A percentile compares a stretch with the other conserved stretches of the same genome.
Evolutionary conservation across 2,797 vertebrate species (phyloP).

Genomic region (Eleutherodactylus coqui): DNA sequence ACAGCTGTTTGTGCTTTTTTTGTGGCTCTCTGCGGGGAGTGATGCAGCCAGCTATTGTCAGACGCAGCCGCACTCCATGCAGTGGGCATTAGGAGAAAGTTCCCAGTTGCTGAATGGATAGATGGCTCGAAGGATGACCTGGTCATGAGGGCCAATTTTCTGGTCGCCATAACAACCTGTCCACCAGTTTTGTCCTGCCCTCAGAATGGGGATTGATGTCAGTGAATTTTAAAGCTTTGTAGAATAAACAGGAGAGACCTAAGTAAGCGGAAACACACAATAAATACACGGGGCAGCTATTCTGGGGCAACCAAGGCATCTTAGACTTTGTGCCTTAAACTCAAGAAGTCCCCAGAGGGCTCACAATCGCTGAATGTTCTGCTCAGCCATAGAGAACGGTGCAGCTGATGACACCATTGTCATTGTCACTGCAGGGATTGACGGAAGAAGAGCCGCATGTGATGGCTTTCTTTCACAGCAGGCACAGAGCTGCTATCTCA

Average conservation of each 20-base stretch:
- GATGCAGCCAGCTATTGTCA: not conserved
- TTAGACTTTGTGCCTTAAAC: not conserved
- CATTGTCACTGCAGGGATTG: not conserved
- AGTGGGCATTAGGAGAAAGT: not conserved
- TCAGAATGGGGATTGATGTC: not conserved
- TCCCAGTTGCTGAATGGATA: not conserved
- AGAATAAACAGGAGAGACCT: not conserved
- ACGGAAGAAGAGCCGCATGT: not conserved
- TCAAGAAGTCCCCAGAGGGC: not conserved
- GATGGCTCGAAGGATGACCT: not conserved
- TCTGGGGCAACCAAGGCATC: not conserved
- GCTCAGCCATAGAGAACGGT: not conserved
- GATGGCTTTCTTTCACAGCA: not conserved
- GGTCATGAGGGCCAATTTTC: not conserved
- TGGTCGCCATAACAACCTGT: conserved; percentile 15
- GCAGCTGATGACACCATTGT: not conserved
- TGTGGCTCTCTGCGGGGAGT: not conserved
- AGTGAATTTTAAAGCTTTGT: not conserved
- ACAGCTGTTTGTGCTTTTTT: not conserved
- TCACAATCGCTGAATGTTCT: not conserved
- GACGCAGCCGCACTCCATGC: not conserved
- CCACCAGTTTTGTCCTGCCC: not conserved
- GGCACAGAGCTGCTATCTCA: not conserved
- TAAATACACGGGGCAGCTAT: not conserved
- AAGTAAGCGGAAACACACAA: not conserved